Evolutionary conservation across 2,113 vertebrate species (phyloP).

Genomic region (Takifugu bimaculatus): DNA sequence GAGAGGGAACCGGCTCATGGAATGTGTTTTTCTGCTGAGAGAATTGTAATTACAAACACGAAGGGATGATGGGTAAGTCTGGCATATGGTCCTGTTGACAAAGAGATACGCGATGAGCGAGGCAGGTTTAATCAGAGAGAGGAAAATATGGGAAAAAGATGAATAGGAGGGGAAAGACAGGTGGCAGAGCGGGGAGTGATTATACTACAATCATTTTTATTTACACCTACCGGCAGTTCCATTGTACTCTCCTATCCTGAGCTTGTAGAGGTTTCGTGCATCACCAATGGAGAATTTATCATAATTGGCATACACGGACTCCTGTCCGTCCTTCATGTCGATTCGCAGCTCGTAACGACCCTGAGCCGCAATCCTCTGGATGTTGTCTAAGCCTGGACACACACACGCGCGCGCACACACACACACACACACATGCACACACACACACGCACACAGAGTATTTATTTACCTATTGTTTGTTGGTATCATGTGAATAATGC

Average conservation of each 20-base stretch:
- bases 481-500: too few relatives aligned
- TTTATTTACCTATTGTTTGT: too few relatives aligned
- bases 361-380: slow-evolving; percentile 88
- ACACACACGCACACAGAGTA: slow-evolving; percentile 7
- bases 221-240: slow-evolving; percentile 86
- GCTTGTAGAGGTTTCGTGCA: slow-evolving; percentile 87
- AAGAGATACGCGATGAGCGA: slow-evolving; percentile 14
- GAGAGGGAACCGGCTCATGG: slow-evolving; percentile 5
- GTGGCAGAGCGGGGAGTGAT: neutral
- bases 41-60: slow-evolving; percentile 47
- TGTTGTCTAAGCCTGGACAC: slow-evolving; percentile 87
- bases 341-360: slow-evolving; percentile 92
- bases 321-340: slow-evolving; percentile 91
- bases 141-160: slow-evolving; percentile 11
- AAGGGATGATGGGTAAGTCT: slow-evolving; percentile 49
- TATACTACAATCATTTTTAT: neutral
- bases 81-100: slow-evolving; percentile 57
- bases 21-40: slow-evolving; percentile 35
- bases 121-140: slow-evolving; percentile 15
- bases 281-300: slow-evolving; percentile 91
- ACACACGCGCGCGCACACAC: neutral
- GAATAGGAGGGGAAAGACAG: slow-evolving; percentile 10
- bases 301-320: slow-evolving; percentile 85
- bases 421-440: too few relatives aligned
- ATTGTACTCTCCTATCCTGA: slow-evolving; percentile 89